phyloP scores from a whole-genome alignment of 2,888 invertebrate genomes.

The Drosophila niveifrons region DNA sequence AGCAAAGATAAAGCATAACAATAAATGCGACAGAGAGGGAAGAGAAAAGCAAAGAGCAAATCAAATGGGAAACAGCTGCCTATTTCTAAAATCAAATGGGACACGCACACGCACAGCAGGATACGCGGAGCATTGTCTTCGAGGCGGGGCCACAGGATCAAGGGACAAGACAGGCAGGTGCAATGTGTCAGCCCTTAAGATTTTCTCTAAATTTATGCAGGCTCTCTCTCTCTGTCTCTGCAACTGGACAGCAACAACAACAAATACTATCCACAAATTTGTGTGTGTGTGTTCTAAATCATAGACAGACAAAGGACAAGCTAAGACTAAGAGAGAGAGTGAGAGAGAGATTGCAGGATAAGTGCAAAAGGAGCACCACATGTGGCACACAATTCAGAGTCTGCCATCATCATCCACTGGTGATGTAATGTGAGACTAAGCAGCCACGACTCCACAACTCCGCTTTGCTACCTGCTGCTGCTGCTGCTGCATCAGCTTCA shows the following conservation, averaged over 20 bases:
- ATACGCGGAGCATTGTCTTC: conserved; percentile 2
- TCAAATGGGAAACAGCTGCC: conserved; percentile 61
- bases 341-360: background rate
- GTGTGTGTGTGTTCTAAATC: conserved; percentile 43
- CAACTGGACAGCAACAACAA: conserved; percentile 47
- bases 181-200: conserved; percentile 52
- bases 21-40: background rate
- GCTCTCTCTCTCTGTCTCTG: conserved; percentile 34
- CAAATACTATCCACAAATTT: background rate
- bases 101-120: conserved; percentile 55
- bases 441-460: conserved; percentile 6
- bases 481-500: conserved; percentile 9
- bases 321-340: background rate
- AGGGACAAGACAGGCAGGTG: conserved; percentile 59
- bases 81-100: conserved; percentile 49
- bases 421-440: conserved; percentile 30
- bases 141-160: conserved; percentile 44
- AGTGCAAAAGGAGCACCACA: conserved; percentile 43
- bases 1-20: conserved; percentile 13
- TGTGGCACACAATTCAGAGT: conserved; percentile 40
- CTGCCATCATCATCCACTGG: background rate
- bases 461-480: conserved; percentile 21
- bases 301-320: conserved; percentile 39
- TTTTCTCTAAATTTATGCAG: conserved; percentile 58
- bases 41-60: conserved; percentile 44